Percentiles rank a stretch among this genome's conserved stretches.
Conservation (phyloP, 2,113 vertebrate species). For the Vulpes ferrilata region DNA sequence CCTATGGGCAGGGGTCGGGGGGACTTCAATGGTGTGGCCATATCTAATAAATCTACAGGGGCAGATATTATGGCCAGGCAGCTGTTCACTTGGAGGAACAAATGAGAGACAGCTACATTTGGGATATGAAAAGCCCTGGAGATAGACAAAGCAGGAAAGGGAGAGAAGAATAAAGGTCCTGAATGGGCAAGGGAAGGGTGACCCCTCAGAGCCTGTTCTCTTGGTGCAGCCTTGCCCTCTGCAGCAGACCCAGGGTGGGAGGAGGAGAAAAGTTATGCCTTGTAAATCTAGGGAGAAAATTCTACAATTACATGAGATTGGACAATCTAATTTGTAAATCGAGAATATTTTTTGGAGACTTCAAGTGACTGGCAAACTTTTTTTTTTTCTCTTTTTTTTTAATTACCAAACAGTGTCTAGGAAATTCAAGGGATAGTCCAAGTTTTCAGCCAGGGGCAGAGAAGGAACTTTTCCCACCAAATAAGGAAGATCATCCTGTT, state of each 20-base stretch:
- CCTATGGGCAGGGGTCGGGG: background rate
- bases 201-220: rapidly evolving
- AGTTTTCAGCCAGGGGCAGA: background rate
- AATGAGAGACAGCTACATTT: background rate
- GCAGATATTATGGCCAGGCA: background rate
- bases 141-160: background rate
- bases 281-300: background rate
- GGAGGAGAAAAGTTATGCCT: background rate
- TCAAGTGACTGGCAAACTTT: background rate
- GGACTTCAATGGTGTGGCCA: background rate
- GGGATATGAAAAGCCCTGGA: background rate
- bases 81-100: background rate
- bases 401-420: background rate
- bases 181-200: background rate
- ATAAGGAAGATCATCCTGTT: background rate
- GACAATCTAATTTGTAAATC: background rate
- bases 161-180: background rate
- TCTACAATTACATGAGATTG: background rate
- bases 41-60: background rate
- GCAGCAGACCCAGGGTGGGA: background rate
- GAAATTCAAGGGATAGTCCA: background rate
- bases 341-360: background rate
- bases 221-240: background rate
- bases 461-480: background rate
- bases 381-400: background rate